A percentile compares a stretch with the other conserved stretches of the same genome.
Evolutionary conservation across 2,888 invertebrate genomes (phyloP).

Genomic region (Hypena proboscidalis): DNA sequence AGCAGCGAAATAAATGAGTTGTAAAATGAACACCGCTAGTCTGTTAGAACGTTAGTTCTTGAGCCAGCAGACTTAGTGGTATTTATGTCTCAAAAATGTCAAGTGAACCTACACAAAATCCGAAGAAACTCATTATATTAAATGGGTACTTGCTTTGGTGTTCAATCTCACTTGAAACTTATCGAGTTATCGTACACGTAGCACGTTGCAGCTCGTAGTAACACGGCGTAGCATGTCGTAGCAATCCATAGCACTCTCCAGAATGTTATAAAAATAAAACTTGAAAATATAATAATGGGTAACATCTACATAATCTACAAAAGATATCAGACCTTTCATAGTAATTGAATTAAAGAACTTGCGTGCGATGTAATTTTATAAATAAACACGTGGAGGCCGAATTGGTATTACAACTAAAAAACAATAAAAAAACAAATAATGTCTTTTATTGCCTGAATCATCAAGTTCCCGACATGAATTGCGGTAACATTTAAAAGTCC

Average conservation of each 20-base stretch:
- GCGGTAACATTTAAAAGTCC: too few relatives aligned
- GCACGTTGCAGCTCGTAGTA: constrained; percentile 1
- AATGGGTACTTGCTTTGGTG: constrained; percentile 49
- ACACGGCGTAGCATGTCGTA: neutral
- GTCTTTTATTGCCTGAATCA: too few relatives aligned
- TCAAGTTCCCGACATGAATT: too few relatives aligned
- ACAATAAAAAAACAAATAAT: too few relatives aligned
- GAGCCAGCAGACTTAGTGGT: constrained; percentile 79
- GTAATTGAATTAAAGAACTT: constrained; percentile 1
- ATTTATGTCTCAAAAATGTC: constrained; percentile 62
- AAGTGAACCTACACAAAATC: constrained; percentile 10
- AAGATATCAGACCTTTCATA: constrained; percentile 1
- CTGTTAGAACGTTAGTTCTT: constrained; percentile 80
- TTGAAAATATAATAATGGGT: too few relatives aligned
- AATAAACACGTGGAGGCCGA: too few relatives aligned
- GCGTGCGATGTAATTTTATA: neutral
- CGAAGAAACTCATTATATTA: neutral
- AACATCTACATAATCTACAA: too few relatives aligned
- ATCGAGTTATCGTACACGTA: constrained; percentile 30
- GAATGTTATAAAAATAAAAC: too few relatives aligned
- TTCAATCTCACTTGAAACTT: constrained; percentile 48
- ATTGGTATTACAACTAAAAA: too few relatives aligned
- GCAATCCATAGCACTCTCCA: too few relatives aligned
- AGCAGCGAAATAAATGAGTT: constrained; percentile 29
- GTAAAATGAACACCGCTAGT: constrained; percentile 69